Conservation (phyloP, 2,113 vertebrate genomes). For the Merops nubicus region DNA sequence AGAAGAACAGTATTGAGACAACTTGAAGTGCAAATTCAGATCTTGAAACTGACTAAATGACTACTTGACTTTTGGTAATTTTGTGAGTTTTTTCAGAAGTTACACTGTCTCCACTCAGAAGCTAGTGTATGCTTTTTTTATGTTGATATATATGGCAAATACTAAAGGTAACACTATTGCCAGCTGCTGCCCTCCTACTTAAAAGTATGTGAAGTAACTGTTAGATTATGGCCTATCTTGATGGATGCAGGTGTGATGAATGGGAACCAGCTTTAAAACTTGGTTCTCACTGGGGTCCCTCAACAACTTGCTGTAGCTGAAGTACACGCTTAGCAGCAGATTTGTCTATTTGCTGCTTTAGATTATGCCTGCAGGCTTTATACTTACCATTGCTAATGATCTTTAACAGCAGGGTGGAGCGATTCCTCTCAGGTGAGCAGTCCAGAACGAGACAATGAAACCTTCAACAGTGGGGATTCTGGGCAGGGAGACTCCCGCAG, state of each 20-base stretch:
- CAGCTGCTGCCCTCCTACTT: background rate
- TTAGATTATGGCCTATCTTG: background rate
- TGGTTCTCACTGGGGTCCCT: background rate
- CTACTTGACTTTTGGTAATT: background rate
- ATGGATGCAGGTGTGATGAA: background rate
- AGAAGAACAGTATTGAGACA: background rate
- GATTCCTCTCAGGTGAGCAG: constrained; percentile 95
- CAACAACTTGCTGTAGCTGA: background rate
- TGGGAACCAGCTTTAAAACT: background rate
- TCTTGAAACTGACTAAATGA: background rate
- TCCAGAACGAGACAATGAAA: constrained; percentile 86
- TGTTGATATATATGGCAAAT: background rate
- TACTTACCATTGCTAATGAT: background rate
- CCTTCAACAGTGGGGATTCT: constrained; percentile 86
- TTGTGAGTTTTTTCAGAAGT: background rate
- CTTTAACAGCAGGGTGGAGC: constrained; percentile 85
- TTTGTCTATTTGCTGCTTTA: background rate
- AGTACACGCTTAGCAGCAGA: too few species aligned
- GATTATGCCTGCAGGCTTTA: background rate
- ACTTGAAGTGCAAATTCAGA: background rate
- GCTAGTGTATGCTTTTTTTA: background rate
- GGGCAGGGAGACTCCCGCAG: constrained; percentile 90
- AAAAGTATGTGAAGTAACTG: background rate
- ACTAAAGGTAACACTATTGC: background rate
- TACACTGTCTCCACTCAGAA: background rate